Evolutionary conservation across 1,140 invertebrate genomes (phyloP), one percentile per base, ranked within the genome.

Genomic region (Mya arenaria): DNA sequence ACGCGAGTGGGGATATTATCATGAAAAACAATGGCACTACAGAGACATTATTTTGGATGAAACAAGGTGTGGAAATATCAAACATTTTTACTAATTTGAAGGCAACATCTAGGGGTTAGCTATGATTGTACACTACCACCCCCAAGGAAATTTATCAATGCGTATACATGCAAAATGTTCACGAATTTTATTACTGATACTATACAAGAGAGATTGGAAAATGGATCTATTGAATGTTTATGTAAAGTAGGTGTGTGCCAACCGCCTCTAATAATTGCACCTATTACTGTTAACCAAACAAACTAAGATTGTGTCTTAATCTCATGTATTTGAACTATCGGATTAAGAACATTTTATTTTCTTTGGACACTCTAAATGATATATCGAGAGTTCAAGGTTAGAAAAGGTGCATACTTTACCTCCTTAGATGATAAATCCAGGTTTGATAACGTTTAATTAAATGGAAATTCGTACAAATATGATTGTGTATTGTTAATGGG

Each of bases 351-450:
- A 41, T 41, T 17, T 30, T 28, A 13, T 69, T 69, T 48, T 28
- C 8, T 8, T 25, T 69, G 15, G 66, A 69, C 32, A 41, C 66
- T 39, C 28, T 69, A 48, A 69, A 69, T 8, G 66, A 69, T 13
- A 41, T 69, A 4, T 44, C 66, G 13, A 4, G 66, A 13, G 17
- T 69, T 6, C n/a, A n/a, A n/a, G n/a, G 39, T 69, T 23, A 69
- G 52, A 41, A 44, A 69, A 25, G 23, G 28, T 69, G 36, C 66
- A 28, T 69, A 5, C 13, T 41, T 69, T 17, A 44, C 66, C 4
- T 41, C 36, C 25, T 48, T 69, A 25, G 66, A 69, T 41, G 66
- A 69, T 48, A 69, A 69, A 15, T 69, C 66, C 1, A 44, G 66
- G 4, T 69, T 41, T 28, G 39, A 69, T 28, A 37, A 69, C 28